phyloP scores from a whole-genome alignment of 2,888 invertebrate species.

The Alcis repandata region DNA sequence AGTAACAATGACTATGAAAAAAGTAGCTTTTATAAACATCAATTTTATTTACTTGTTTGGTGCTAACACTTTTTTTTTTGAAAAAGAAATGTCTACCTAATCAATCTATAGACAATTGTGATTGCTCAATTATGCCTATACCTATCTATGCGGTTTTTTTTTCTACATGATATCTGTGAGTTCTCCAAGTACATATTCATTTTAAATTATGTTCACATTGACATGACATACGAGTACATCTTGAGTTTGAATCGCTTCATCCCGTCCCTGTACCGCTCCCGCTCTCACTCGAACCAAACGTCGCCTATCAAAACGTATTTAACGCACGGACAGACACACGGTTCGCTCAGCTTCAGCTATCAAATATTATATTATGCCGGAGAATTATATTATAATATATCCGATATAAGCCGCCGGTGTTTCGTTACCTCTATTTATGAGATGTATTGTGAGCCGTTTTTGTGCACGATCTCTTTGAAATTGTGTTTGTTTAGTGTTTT shows the following conservation, averaged over 20 bases:
- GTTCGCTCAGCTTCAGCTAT: conserved; percentile 79
- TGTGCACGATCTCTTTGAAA: conserved; percentile 8
- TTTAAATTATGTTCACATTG: too few relatives aligned
- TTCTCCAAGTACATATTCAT: too few relatives aligned
- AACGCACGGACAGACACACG: conserved; percentile 67
- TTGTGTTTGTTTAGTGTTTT: conserved; percentile 21
- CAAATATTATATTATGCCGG: conserved; percentile 66
- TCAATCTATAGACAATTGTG: too few relatives aligned
- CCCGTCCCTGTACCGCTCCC: conserved; percentile 3
- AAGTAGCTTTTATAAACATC: too few relatives aligned
- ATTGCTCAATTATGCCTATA: too few relatives aligned
- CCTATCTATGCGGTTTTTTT: too few relatives aligned
- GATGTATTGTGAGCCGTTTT: conserved; percentile 33
- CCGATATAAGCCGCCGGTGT: conserved; percentile 56
- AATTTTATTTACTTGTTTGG: too few relatives aligned
- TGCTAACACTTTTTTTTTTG: too few relatives aligned
- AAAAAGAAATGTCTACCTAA: too few relatives aligned
- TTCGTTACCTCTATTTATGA: conserved; percentile 47
- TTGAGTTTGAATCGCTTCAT: background rate
- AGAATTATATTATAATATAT: conserved; percentile 39
- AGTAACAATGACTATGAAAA: too few relatives aligned
- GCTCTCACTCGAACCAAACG: conserved; percentile 40
- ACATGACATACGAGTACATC: too few relatives aligned
- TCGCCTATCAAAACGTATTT: conserved; percentile 71
- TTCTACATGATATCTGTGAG: too few relatives aligned